Evolutionary conservation across 2,797 vertebrate species (phyloP), one percentile per base, ranked within the genome.

Genomic region (Helostoma temminkii): DNA sequence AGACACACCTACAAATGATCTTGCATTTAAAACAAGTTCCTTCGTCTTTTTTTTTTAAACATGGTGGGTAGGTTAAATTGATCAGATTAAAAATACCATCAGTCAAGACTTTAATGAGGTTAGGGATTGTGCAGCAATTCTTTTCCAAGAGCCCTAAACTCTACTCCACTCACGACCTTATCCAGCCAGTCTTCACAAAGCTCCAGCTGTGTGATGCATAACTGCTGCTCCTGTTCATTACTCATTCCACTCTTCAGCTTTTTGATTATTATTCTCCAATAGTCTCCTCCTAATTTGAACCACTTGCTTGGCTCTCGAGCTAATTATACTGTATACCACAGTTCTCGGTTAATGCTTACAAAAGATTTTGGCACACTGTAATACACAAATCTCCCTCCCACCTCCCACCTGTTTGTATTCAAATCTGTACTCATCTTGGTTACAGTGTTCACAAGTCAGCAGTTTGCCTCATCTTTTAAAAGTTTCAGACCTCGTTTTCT

Each of bases 371-470:
- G 83, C 78, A 57, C 59, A 56, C 63, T 79, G 70, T 21, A 49
- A 65, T 34, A 21, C 30, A 49, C 47, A 74, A 57, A 36, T 65
- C 78, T 64, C 22, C 52, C 39, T 66, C 19, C 37, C 37, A 39
- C 39, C 72, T 72, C 84, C 71, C 78, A 91, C 86, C 91, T 88
- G 86, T 89, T 90, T 86, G 78, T 75, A 82, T 78, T 84, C 70
- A 84, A 74, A 79, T 75, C 71, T 70, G 48, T 42, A 19, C 62
- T 86, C 79, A 68, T 83, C 68, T 75, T 34, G 55, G 56, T 76
- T 71, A 67, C 76, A 48, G 53, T 71, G 58, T 71, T 87, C 78
- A 86, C 70, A 65, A 80, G 75, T 90, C 89, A 89, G 87, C 86
- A 85, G 75, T 89, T 92, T 83, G 67, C 57, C 57, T 83, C 80